phyloP scores from a whole-genome alignment of 2,797 vertebrate genomes.

The Microcaecilia unicolor region DNA sequence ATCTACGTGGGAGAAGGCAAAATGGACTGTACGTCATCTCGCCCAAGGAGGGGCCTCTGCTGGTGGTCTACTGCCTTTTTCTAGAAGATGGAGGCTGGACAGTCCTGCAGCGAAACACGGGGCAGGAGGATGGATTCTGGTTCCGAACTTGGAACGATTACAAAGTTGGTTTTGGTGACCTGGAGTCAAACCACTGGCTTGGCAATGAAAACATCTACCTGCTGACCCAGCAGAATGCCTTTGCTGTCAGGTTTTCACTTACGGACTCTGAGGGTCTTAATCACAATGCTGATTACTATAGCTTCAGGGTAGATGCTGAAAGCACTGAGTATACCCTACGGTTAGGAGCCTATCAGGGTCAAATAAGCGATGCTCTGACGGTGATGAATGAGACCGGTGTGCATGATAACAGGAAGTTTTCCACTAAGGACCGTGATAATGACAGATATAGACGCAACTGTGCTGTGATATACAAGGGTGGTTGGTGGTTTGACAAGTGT shows the following conservation, averaged over 20 bases:
- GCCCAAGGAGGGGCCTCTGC: background rate
- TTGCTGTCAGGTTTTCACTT: background rate
- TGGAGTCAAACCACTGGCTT: conserved; percentile 5
- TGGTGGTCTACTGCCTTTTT: conserved; percentile 4
- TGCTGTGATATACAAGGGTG: background rate
- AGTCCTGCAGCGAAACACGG: background rate
- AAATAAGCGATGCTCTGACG: background rate
- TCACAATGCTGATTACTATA: background rate
- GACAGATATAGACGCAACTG: background rate
- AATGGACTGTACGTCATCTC: conserved; percentile 6
- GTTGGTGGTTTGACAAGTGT: conserved; percentile 16
- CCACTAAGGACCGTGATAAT: conserved; percentile 8
- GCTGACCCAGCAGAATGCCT: conserved; percentile 9
- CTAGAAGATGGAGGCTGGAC: conserved; percentile 4
- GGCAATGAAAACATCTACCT: conserved; percentile 6
- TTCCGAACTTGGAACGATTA: background rate
- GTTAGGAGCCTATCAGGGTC: background rate
- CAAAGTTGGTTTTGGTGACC: background rate
- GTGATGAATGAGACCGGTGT: background rate
- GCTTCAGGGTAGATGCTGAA: conserved; percentile 5
- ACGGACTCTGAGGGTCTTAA: background rate
- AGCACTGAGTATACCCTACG: background rate
- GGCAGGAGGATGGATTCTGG: background rate
- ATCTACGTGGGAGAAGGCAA: background rate
- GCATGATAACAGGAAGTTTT: conserved; percentile 8